phyloP scores from a whole-genome alignment of 1,140 invertebrate genomes.

The Aphis craccivora region DNA sequence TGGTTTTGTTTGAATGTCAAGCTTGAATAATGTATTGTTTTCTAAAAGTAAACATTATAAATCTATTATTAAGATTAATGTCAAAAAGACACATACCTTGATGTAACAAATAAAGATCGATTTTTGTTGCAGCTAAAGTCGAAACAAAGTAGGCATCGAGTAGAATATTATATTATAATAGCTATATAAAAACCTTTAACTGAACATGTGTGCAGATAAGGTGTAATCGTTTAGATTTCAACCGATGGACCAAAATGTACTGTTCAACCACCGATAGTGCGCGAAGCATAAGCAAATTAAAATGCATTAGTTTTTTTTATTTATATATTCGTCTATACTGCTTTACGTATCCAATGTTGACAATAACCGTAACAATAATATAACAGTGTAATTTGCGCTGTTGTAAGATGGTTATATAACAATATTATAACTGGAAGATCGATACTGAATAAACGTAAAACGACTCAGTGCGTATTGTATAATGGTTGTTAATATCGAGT shows the following conservation, averaged over 20 bases:
- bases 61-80: neutral
- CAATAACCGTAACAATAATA: neutral
- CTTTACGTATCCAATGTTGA: no score
- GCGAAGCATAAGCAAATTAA: neutral
- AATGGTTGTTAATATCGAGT: neutral
- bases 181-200: neutral
- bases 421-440: neutral
- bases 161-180: neutral
- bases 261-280: neutral
- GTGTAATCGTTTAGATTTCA: neutral
- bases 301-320: neutral
- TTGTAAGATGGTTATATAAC: neutral
- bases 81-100: neutral
- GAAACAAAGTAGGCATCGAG: neutral
- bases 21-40: neutral
- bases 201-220: neutral
- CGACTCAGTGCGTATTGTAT: neutral
- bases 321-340: neutral
- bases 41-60: neutral
- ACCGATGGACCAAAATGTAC: neutral
- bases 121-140: neutral
- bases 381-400: neutral
- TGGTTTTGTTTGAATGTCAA: neutral
- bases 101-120: neutral
- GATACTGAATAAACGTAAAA: neutral